Percentiles rank a stretch among this genome's conserved stretches.
These are phyloP conservation scores for Cordilura impudica DNA, from an alignment of 2,888 invertebrate genomes.

Conservation along the genomic window DNA sequence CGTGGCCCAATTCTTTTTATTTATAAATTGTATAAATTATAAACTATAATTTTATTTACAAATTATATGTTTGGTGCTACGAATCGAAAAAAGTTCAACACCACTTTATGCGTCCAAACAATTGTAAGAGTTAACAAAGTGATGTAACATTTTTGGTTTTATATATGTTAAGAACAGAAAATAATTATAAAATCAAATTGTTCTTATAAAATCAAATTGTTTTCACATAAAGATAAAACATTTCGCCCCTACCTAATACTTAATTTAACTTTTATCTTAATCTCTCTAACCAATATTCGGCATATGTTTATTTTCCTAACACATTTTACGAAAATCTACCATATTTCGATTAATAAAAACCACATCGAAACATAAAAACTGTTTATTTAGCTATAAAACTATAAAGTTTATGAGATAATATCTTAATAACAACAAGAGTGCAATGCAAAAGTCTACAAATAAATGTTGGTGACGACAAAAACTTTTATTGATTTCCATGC, in stretches of 20 bases:
- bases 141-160: too few species aligned
- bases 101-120: too few species aligned
- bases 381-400: conserved; percentile 24
- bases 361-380: neutral
- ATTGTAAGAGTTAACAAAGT: too few species aligned
- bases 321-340: neutral
- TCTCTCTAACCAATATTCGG: neutral
- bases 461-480: neutral
- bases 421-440: conserved; percentile 1
- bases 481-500: neutral
- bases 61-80: too few species aligned
- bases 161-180: too few species aligned
- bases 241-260: neutral
- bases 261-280: neutral
- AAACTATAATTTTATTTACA: too few species aligned
- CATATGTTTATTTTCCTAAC: neutral
- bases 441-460: neutral
- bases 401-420: neutral
- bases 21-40: too few species aligned
- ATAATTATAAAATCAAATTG: too few species aligned
- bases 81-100: too few species aligned
- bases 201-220: too few species aligned
- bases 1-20: too few species aligned
- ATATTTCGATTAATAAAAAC: neutral
- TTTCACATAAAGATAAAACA: too few species aligned